phyloP scores from a whole-genome alignment of 2,113 vertebrate genomes.

The Paracanthobrama guichenoti region DNA sequence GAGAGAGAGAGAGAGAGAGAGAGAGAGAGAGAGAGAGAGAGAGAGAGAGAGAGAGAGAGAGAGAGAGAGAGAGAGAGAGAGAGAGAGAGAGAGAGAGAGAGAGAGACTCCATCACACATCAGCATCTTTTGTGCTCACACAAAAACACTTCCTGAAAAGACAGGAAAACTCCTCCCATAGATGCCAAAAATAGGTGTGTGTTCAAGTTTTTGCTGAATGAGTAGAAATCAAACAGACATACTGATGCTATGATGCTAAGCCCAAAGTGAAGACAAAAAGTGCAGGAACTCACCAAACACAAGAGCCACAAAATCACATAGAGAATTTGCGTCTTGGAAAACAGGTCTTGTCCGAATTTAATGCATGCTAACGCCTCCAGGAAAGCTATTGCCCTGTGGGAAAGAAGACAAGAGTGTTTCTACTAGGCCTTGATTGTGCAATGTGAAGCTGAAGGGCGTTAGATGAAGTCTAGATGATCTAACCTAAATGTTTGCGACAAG shows the following conservation, averaged over 20 bases:
- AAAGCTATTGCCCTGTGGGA: conserved; percentile 89
- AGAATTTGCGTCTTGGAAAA: conserved; percentile 97
- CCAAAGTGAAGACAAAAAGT: background rate
- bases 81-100: conserved; percentile 39
- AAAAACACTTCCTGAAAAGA: background rate
- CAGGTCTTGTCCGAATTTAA: conserved; percentile 97
- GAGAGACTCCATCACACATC: conserved; percentile 5
- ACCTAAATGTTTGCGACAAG: background rate
- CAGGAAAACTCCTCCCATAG: background rate
- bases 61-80: conserved; percentile 40
- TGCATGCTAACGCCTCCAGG: conserved; percentile 94
- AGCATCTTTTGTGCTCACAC: background rate
- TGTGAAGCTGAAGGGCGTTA: background rate
- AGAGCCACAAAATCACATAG: conserved; percentile 93
- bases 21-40: conserved; percentile 43
- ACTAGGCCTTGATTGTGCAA: background rate
- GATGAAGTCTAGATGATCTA: background rate
- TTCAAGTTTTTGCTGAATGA: background rate
- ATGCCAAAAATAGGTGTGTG: background rate
- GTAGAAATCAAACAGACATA: background rate
- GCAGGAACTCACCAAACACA: conserved; percentile 88
- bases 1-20: conserved; percentile 41
- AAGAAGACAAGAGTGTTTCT: background rate
- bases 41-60: conserved; percentile 43
- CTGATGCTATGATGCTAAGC: too few relatives aligned